Evolutionary conservation across 2,888 invertebrate species (phyloP), one percentile per base, ranked within the genome.

Genomic region (Syritta pipiens): DNA sequence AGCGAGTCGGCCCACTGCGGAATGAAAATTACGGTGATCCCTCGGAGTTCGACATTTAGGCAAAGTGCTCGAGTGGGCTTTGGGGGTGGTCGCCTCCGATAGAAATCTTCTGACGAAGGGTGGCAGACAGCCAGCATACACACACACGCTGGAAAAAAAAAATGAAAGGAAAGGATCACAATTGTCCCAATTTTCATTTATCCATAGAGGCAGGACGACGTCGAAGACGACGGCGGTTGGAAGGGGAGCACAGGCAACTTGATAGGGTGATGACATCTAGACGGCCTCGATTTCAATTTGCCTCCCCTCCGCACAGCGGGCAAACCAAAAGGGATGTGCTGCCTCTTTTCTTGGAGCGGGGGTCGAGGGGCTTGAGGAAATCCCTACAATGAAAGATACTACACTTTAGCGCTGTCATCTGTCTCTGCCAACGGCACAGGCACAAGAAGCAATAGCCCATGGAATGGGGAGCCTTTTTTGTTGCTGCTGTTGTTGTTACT

Each of bases 261-360:
- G 65, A 79, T 79, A 74, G 74, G 79, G 79, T 79, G 79, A 79
- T 79, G 74, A 79, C 79, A 79, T 79, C 55, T 62, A 79, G 67
- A 48, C 67, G 79, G 79, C 67, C 79, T 79, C 79, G 51, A 67
- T 79, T 79, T 74, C 74, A 79, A 74, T 74, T 79, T 74, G 60
- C 49, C 48, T 9, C 60, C 17, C 65, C 48, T 12, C 35, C 4
- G 26, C 28, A 40, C 14, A 17, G 30, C 5, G 28, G 19, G 9
- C 10, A 60, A 24, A 24, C 7, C 26, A 19, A 12, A 28, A 24
- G 2, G 42, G 17, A 26, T 26, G 20, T 49, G 32, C 20, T 44
- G n/a, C n/a, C n/a, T n/a, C n/a, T n/a, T n/a, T n/a, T n/a, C n/a
- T n/a, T 37, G 7, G 17, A 30, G 42, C 1, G 20, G 19, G 44